Evolutionary conservation across 2,113 vertebrate genomes (phyloP).

Genomic region (Coreoperca whiteheadi): DNA sequence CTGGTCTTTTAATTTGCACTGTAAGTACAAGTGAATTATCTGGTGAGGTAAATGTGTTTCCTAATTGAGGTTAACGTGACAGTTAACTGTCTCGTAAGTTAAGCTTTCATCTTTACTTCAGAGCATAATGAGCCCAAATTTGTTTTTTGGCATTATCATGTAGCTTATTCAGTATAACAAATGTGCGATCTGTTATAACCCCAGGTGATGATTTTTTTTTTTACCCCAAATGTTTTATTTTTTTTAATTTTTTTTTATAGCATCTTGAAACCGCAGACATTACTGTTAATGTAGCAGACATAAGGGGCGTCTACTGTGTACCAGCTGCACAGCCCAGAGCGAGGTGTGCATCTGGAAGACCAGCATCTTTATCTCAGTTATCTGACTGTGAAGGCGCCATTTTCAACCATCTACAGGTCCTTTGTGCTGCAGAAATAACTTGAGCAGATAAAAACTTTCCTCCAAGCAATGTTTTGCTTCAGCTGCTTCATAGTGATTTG

Average conservation of each 20-base stretch:
- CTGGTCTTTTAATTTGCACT: not conserved
- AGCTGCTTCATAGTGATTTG: conserved; percentile 30
- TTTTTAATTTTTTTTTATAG: too few species aligned
- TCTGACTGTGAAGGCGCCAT: conserved; percentile 9
- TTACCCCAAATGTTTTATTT: not conserved
- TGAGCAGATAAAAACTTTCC: conserved; percentile 29
- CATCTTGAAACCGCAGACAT: conserved; percentile 12
- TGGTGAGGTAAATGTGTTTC: not conserved
- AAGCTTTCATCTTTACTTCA: not conserved
- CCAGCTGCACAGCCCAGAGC: conserved; percentile 35
- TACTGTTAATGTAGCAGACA: conserved; percentile 4
- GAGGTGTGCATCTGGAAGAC: conserved; percentile 18
- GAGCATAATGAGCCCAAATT: conserved; percentile 1
- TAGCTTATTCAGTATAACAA: not conserved
- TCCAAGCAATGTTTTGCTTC: conserved; percentile 44
- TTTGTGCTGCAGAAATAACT: conserved; percentile 41
- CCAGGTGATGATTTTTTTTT: conserved; percentile 14
- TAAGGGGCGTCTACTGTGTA: not conserved
- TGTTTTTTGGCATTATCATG: not conserved
- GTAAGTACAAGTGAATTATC: not conserved
- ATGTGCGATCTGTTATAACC: conserved; percentile 13
- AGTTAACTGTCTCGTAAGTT: not conserved
- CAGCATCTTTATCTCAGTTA: conserved; percentile 1
- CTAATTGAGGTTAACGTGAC: not conserved
- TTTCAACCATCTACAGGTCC: conserved; percentile 17